A percentile compares a stretch with the other conserved stretches of the same genome.
phyloP scores from a whole-genome alignment of 2,888 invertebrate species.

The Subacronicta megacephala region DNA sequence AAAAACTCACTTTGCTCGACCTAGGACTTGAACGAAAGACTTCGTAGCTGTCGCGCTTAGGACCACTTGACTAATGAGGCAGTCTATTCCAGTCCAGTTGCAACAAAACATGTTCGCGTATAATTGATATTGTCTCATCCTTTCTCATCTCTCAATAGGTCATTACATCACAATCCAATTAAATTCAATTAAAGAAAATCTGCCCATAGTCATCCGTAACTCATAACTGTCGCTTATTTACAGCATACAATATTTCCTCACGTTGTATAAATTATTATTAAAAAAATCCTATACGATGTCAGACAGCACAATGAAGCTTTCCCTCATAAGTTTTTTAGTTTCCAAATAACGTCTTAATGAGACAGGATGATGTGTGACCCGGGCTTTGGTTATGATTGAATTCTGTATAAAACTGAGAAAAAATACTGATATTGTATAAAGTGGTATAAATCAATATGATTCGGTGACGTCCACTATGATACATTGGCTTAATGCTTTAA shows the following conservation, averaged over 20 bases:
- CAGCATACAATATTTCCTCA: conserved; percentile 46
- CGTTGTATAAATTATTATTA: conserved; percentile 48
- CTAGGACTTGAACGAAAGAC: too few relatives aligned
- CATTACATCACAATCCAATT: conserved; percentile 42
- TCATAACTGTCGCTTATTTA: conserved; percentile 49
- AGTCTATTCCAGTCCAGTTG: background rate
- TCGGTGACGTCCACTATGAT: conserved; percentile 63
- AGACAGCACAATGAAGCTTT: conserved; percentile 61
- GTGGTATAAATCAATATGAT: conserved; percentile 63
- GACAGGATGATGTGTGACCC: conserved; percentile 73
- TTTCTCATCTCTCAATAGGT: conserved; percentile 21
- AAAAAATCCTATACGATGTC: conserved; percentile 39
- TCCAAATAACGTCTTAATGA: conserved; percentile 75
- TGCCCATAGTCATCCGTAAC: conserved; percentile 37
- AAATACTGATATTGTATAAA: conserved; percentile 50
- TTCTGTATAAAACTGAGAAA: conserved; percentile 57
- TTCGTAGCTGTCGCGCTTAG: too few relatives aligned
- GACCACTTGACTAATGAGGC: too few relatives aligned
- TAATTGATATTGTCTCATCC: conserved; percentile 38
- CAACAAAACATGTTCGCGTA: conserved; percentile 24
- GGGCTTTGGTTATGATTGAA: conserved; percentile 61
- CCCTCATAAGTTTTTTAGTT: conserved; percentile 64
- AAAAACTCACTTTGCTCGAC: too few relatives aligned
- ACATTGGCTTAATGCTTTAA: conserved; percentile 55
- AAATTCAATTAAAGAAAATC: conserved; percentile 55